Evolutionary conservation across 30 jellyfish, hydroid and myxozoan species (phyloP), one percentile per base, ranked within the genome.

Genomic region (Rhopilema esculentum): DNA sequence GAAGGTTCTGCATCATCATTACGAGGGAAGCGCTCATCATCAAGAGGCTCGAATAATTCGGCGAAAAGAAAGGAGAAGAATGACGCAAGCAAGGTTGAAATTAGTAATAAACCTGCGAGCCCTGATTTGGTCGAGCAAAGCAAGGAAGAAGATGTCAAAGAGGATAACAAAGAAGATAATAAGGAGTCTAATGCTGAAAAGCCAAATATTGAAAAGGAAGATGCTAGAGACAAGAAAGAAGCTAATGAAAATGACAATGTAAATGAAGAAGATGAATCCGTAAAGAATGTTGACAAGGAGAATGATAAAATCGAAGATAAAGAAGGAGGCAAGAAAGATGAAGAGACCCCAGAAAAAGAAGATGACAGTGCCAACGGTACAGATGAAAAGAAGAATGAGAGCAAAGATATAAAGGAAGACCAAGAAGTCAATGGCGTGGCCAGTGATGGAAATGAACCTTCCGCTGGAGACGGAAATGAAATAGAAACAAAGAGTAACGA

Each of bases 1-100:
- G 64, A 31, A 4, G 82, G 82, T 18, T 71, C 82, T 9, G 82
- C 82, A 4, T 20, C 29, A 9, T 71, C 52, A 24, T 16, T 71
- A 0, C 51, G 82, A 25, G 40, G 65, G n/a, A 27, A 49, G 16
- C 82, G 40, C 0, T 71, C 82, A 71, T 71, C 82, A 16, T 25
- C 64, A 20, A 21, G 68, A 19, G 57, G 65, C 23, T 1, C 52
- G 1, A 71, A 30, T 20, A 23, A 6, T 0, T 66, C 77, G 0
- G 77, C 77, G 23, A 66, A 23, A 16, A 30, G 9, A 30, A 66
- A 66, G 52, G 33, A 66, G 23, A 16, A 17, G n/a, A 30, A 16
- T 66, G 77, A 66, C n/a, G 70, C 16, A n/a, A 53, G 52, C 15
- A 32, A 26, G n/a, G 62, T 61, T 18, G 77, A 51, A 7, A 57